A percentile compares a stretch with the other conserved stretches of the same genome.
These are phyloP conservation scores for Sphaerophoria rueppellii DNA, from an alignment of 2,888 invertebrate species.

Conservation along the genomic window DNA sequence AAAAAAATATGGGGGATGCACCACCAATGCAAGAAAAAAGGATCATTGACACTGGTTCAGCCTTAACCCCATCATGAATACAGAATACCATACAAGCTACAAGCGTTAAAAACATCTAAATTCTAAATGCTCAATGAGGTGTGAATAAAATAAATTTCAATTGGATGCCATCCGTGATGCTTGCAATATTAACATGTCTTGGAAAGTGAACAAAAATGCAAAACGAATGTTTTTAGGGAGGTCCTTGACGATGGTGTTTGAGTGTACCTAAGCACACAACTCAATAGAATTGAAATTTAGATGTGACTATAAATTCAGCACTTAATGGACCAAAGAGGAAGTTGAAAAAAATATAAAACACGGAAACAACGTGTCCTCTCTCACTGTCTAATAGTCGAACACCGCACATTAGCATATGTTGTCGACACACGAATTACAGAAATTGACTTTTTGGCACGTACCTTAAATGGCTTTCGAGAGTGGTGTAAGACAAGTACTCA, in stretches of 20 bases:
- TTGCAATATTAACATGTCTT: background rate
- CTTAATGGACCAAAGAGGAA: slow-evolving; percentile 81
- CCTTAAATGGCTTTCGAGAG: background rate
- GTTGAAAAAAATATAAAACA: slow-evolving; percentile 75
- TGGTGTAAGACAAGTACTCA: background rate
- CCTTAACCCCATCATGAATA: slow-evolving; percentile 19
- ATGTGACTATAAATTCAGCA: slow-evolving; percentile 80
- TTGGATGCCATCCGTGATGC: slow-evolving; percentile 45
- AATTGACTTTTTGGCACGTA: slow-evolving; percentile 26
- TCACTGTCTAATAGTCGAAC: slow-evolving; percentile 14
- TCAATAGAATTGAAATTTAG: slow-evolving; percentile 76
- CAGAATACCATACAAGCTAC: background rate
- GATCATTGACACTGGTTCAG: slow-evolving; percentile 30
- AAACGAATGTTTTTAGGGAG: background rate
- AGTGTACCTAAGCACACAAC: slow-evolving; percentile 69
- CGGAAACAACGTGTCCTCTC: slow-evolving; percentile 62
- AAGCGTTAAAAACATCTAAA: slow-evolving; percentile 44
- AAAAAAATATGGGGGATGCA: slow-evolving; percentile 26
- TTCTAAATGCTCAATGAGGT: slow-evolving; percentile 70
- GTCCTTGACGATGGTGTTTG: slow-evolving; percentile 7
- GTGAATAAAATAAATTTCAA: slow-evolving; percentile 70
- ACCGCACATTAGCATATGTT: slow-evolving; percentile 73
- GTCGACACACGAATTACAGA: slow-evolving; percentile 47
- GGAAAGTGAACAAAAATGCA: slow-evolving; percentile 14
- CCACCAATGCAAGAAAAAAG: slow-evolving; percentile 37